Percentiles rank a stretch among this genome's conserved stretches.
Evolutionary conservation across 2,113 vertebrate genomes (phyloP).

Genomic region (Pollachius pollachius): DNA sequence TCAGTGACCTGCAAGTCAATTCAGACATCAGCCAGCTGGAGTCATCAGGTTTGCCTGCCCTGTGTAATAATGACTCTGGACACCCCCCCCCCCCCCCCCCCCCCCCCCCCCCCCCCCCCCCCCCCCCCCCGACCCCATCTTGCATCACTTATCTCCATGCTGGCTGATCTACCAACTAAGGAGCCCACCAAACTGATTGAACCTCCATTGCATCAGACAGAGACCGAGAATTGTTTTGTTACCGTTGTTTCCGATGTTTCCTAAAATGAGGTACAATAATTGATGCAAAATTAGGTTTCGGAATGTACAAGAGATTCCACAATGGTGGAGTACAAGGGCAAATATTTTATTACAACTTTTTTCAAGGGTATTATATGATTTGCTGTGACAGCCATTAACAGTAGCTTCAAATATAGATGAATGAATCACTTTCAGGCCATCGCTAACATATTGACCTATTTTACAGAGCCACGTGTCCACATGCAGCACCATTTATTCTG

Average conservation of each 20-base stretch:
- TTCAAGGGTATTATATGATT: no score
- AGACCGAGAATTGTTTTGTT: slow-evolving; percentile 7
- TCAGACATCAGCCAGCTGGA: slow-evolving; percentile 42
- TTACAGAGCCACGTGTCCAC: no score
- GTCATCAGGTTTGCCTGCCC: slow-evolving; percentile 61
- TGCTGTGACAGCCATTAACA: no score
- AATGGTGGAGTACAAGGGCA: no score
- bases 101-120: slow-evolving; percentile 18
- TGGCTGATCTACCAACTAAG: slow-evolving; percentile 26
- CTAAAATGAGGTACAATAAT: neutral
- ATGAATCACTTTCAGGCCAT: no score
- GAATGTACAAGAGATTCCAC: no score
- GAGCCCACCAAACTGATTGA: slow-evolving; percentile 10
- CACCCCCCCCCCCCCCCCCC: slow-evolving; percentile 20
- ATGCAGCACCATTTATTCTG: no score
- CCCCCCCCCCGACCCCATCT: slow-evolving; percentile 24
- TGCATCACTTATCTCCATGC: slow-evolving; percentile 41
- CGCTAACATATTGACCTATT: no score
- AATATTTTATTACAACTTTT: no score
- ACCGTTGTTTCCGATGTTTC: slow-evolving; percentile 5
- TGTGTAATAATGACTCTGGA: slow-evolving; percentile 41
- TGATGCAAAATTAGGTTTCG: no score
- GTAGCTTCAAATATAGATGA: no score
- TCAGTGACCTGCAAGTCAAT: slow-evolving; percentile 59
- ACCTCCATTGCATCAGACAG: slow-evolving; percentile 6